Evolutionary conservation across 2,888 invertebrate species (phyloP).

Genomic region (Cremastinae sp.): DNA sequence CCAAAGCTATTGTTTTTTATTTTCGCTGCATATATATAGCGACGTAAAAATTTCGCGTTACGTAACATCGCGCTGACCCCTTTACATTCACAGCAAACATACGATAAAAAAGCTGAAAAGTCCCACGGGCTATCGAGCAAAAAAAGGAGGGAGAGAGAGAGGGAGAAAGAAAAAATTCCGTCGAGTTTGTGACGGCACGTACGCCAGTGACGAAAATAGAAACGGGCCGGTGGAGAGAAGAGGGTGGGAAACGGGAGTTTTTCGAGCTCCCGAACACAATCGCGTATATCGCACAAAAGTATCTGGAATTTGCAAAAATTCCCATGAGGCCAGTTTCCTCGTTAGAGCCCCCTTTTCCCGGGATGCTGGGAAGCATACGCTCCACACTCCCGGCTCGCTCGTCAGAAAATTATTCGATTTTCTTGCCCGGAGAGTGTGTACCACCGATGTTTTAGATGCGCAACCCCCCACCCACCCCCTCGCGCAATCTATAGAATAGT

Average conservation of each 20-base stretch:
- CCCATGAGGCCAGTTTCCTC: conserved; percentile 7
- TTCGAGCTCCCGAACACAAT: conserved; percentile 6
- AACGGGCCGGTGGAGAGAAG: neutral
- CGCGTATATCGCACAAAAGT: conserved; percentile 24
- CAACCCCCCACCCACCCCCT: too few species aligned
- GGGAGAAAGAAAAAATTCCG: too few species aligned
- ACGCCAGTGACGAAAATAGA: too few species aligned
- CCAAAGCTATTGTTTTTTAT: too few species aligned
- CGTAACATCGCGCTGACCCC: neutral
- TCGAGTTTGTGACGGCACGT: too few species aligned
- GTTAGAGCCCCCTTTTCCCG: neutral
- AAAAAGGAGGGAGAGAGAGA: neutral
- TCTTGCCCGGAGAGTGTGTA: conserved; percentile 18
- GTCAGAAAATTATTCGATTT: conserved; percentile 48
- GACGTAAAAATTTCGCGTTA: too few species aligned
- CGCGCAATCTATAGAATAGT: conserved; percentile 37
- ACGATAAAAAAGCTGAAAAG: neutral
- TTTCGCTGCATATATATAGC: too few species aligned
- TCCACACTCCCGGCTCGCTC: neutral
- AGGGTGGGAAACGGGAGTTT: neutral
- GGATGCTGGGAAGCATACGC: too few species aligned
- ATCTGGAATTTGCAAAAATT: conserved; percentile 42
- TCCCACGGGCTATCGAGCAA: neutral
- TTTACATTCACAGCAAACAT: neutral
- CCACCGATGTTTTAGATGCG: conserved; percentile 15